These are phyloP conservation scores for Sander vitreus DNA, from an alignment of 2,113 vertebrate species.

Conservation along the genomic window DNA sequence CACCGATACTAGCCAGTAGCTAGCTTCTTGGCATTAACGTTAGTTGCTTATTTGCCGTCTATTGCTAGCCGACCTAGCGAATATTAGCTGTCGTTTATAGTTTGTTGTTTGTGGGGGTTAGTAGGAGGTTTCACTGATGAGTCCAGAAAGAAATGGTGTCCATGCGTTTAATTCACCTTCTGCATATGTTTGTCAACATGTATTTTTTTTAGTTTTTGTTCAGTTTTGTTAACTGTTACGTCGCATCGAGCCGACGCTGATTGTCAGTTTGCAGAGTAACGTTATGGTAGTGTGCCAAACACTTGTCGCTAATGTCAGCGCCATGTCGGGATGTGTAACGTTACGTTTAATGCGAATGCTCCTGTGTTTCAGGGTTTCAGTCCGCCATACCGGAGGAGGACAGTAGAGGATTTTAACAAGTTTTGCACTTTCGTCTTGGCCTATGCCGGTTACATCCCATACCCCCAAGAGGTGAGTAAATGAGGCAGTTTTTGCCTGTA, in stretches of 20 bases:
- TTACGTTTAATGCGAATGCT: slow-evolving; percentile 20
- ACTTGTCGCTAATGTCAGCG: slow-evolving; percentile 35
- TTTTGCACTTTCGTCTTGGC: slow-evolving; percentile 98
- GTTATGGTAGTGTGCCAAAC: slow-evolving; percentile 8
- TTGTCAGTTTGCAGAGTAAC: neutral
- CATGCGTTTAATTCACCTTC: neutral
- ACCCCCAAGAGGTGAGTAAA: slow-evolving; percentile 92
- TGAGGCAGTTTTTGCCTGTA: neutral
- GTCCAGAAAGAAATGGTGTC: neutral
- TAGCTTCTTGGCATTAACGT: slow-evolving; percentile 41
- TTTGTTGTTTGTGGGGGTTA: slow-evolving; percentile 41
- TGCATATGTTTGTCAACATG: neutral
- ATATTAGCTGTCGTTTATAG: slow-evolving; percentile 46
- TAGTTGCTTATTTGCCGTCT: slow-evolving; percentile 51
- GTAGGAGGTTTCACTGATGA: neutral
- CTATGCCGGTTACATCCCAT: slow-evolving; percentile 98
- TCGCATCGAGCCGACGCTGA: neutral
- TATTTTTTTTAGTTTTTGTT: neutral
- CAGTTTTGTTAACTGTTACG: neutral
- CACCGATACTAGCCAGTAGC: neutral
- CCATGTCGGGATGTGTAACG: slow-evolving; percentile 35
- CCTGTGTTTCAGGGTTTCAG: slow-evolving; percentile 86
- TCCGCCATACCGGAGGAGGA: slow-evolving; percentile 89
- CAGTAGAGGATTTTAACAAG: slow-evolving; percentile 98
- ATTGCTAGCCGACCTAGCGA: slow-evolving; percentile 45